Evolutionary conservation across 1,140 invertebrate genomes (phyloP), one percentile per base, ranked within the genome.

Genomic region (Callitettix versicolor): DNA sequence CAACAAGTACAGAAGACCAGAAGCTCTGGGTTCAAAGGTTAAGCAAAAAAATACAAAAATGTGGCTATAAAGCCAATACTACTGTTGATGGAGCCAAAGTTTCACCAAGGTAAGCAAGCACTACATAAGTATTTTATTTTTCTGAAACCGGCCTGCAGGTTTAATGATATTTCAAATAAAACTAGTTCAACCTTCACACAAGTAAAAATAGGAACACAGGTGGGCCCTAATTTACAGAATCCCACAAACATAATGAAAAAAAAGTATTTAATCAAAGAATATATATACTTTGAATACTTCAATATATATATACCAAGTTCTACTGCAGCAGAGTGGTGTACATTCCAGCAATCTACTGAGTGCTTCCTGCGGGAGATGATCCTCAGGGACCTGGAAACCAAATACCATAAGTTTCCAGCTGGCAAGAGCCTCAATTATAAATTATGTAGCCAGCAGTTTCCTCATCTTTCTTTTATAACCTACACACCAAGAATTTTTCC

Each of bases 21-120:
- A 88, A 93, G 65, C 77, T 81, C 60, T 98, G 95, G 95, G 91
- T 97, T 34, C 78, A 84, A 44, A 79, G 90, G 60, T 77, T 98
- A 18, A 85, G 86, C 54, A 91, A 92, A 65, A 91, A 91, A 71
- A 92, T 97, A 65, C 86, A 93, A 72, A 92, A 93, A 68, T 86
- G 86, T 72, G 93, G 94, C 51, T 95, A 90, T 73, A 92, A 92
- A 67, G 88, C 91, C 59, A 87, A 84, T 66, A 81, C 82, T 52
- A 73, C 79, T 59, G 70, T 76, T 52, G 79, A 80, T 57, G 80
- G 76, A 56, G 74, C 73, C 73, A 80, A 68, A 77, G 76, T 70
- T 72, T 84, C 81, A 59, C 81, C 81, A 67, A 81, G 81, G 81
- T 44, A 3, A 20, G 14, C 34, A n/a, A n/a, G n/a, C n/a, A n/a